Conservation (phyloP, 2,797 vertebrate genomes). For the Sciurus carolinensis region DNA sequence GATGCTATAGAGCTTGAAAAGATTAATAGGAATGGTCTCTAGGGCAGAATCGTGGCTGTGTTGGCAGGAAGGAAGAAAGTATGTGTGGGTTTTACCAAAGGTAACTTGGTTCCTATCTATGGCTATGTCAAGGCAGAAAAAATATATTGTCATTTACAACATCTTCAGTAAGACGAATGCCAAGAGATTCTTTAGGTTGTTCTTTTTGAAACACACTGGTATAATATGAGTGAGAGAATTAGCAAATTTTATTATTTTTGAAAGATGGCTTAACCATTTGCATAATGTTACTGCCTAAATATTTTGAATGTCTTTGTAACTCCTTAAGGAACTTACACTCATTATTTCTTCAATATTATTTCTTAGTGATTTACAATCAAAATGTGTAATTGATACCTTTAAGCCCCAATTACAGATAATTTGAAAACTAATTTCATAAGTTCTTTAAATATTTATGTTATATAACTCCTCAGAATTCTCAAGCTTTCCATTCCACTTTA, state of each 20-base stretch:
- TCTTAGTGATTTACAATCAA: conserved; percentile 45
- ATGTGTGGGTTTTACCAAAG: not conserved
- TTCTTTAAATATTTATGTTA: not conserved
- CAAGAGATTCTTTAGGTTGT: conserved; percentile 20
- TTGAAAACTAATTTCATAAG: not conserved
- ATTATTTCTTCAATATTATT: conserved; percentile 61
- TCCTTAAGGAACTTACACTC: not conserved
- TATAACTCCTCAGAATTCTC: not conserved
- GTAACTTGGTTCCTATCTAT: not conserved
- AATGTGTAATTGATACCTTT: conserved; percentile 55
- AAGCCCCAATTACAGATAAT: conserved; percentile 42
- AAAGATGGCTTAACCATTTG: conserved; percentile 8
- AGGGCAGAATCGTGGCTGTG: not conserved
- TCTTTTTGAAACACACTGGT: conserved; percentile 20
- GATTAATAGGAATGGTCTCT: not conserved
- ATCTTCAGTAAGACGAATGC: conserved; percentile 39
- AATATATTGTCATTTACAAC: conserved; percentile 26
- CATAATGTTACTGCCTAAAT: conserved; percentile 12
- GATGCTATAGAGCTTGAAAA: not conserved
- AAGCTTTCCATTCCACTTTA: not conserved
- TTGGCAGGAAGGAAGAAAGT: not conserved
- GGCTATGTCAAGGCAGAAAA: not conserved
- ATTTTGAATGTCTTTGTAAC: conserved; percentile 38
- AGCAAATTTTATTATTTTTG: conserved; percentile 47
- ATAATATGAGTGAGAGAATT: not conserved